Evolutionary conservation across 2,888 invertebrate genomes (phyloP), one percentile per base, ranked within the genome.

Genomic region (Gandaritis pyraliata): DNA sequence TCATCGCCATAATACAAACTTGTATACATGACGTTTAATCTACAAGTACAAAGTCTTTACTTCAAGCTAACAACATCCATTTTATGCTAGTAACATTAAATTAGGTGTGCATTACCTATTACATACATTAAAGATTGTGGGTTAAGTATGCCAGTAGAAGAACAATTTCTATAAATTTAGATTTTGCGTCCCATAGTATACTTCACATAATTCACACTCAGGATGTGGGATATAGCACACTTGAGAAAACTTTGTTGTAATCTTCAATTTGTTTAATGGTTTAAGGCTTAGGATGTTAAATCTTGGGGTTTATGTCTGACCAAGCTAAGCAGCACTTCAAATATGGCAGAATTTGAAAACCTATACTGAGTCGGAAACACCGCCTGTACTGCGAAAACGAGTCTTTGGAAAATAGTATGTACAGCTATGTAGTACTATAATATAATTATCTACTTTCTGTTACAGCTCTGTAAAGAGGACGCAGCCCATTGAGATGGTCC

Each of bases 111-210:
- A 6, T 23, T 57, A 53, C 13, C 50, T 50, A 54, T 58, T 58
- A 55, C 55, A 54, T 41, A 55, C 45, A 46, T 50, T 38, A 43
- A 43, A 59, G 58, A 63, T 59, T 56, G 52, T 46, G 38, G 29
- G 47, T 16, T 48, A 61, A 60, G 64, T 64, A 12, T 56, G 59
- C 23, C 59, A 59, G 38, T 52, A 56, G 48, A 15, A 41, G 39
- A 58, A 52, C 52, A 59, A 53, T 64, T 53, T 52, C 23, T 45
- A 54, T 64, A 64, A 58, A 59, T 56, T 48, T 36, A 7, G 52
- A 47, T 64, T 59, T 64, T 43, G 56, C 56, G 55, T 56, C 55
- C 18, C 49, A 57, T 64, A 52, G 59, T 7, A n/a, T n/a, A n/a
- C 23, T 23, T 6, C 0, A 2, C 6, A 64, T 64, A 49, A 48